Evolutionary conservation across 2,888 invertebrate genomes (phyloP), one percentile per base, ranked within the genome.

Genomic region (Uropetala carovei): DNA sequence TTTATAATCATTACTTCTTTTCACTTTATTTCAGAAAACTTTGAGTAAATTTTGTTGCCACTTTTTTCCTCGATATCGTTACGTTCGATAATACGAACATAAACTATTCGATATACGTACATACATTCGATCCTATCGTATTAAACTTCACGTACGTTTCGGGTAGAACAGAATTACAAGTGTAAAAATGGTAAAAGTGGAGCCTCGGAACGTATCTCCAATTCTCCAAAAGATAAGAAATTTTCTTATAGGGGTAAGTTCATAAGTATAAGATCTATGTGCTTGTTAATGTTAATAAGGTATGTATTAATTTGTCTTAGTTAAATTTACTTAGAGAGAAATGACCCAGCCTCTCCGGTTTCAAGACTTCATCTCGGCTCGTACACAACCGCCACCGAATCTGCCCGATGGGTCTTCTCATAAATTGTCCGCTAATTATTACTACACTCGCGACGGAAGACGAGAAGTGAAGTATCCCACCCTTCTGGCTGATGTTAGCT

Each of bases 371-470:
- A 14, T 98, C 75, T 95, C 98, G 4, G 95, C 96, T 14, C 97
- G 99, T 94, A 97, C 97, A 92, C 98, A 98, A 94, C 98, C 98
- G 56, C 97, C 96, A 22, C 99, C 99, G 85, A 95, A 96, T 92
- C 95, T 99, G 92, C 99, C 98, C 30, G 98, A 97, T 93, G 99
- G 99, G 14, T 97, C 98, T 2, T 96, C 97, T 59, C 98, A 98
- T 95, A 96, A 97, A 94, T 96, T 98, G 93, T 96, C 97, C 18
- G 96, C 96, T 86, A 98, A 99, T 95, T 98, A 98, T 95, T 99
- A 99, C 94, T 97, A 96, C 94, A 95, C 96, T 0, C 96, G 99
- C 92, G 99, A 99, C 95, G 98, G 96, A 0, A 96, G 99, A 91
- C 96, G 98, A 92, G 97, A 97, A 94, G 97, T 98, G 7, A 93